phyloP scores from a whole-genome alignment of 1,140 invertebrate species.

The Lepidurus apus region DNA sequence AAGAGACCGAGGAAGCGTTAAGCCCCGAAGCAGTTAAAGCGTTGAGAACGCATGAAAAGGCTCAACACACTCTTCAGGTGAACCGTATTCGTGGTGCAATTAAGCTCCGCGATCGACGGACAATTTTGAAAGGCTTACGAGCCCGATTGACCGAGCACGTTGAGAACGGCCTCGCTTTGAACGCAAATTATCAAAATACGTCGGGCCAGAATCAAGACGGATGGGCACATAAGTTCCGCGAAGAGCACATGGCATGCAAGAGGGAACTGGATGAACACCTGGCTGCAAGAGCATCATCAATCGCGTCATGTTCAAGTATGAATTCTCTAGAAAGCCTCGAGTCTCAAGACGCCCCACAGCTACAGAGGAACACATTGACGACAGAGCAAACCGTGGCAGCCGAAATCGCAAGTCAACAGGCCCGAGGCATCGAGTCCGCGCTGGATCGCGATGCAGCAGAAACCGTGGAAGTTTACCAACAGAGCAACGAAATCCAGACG shows the following conservation, averaged over 20 bases:
- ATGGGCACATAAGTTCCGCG: not conserved
- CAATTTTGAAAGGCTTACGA: too few relatives aligned
- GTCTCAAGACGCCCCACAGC: not conserved
- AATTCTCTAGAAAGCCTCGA: not conserved
- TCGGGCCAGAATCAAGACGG: not conserved
- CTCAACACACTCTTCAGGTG: too few relatives aligned
- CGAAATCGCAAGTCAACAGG: not conserved
- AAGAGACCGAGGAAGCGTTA: too few relatives aligned
- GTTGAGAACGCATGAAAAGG: too few relatives aligned
- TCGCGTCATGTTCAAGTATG: not conserved
- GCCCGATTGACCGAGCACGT: not conserved
- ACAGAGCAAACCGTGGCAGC: not conserved
- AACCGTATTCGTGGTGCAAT: too few relatives aligned
- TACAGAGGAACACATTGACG: not conserved
- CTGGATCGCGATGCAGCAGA: not conserved
- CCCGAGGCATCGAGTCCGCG: not conserved
- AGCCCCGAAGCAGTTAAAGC: too few relatives aligned
- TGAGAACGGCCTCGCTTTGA: not conserved
- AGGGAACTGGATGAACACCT: too few relatives aligned
- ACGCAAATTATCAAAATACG: not conserved
- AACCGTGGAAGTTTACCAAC: not conserved
- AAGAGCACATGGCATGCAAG: not conserved
- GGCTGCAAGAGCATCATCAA: not conserved
- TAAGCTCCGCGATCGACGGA: not conserved
- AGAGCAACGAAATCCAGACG: not conserved